Evolutionary conservation across 2,888 invertebrate genomes (phyloP), one percentile per base, ranked within the genome.

Genomic region (Craniophora ligustri): DNA sequence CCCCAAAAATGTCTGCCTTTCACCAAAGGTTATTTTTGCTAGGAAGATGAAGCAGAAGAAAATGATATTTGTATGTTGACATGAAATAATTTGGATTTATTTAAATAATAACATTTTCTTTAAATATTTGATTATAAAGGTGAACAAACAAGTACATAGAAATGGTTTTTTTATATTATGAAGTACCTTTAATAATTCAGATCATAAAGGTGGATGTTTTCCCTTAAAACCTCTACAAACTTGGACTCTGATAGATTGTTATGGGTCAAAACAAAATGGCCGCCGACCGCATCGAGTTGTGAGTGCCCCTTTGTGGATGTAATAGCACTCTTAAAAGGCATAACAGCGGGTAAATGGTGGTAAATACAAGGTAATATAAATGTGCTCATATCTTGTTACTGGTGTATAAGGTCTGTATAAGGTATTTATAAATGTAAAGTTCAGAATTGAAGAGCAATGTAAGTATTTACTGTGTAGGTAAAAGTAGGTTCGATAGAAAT

Each of bases 311-410:
- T 28, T 28, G 46, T 57, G 61, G 30, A 50, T 55, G 66, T 72
- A 68, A 60, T 51, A 55, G 56, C 57, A 50, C 46, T 68, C 54
- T 72, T 70, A 64, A 75, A 78, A 73, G 55, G 57, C 57, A 67
- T 69, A 66, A 72, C 56, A 56, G 54, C 18, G 45, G 56, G 46
- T 63, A 66, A 67, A 56, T 42, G 60, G 48, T 54, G 53, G 61
- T 67, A 67, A 72, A 67, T 68, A 58, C 16, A 47, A 40, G 39
- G 45, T 47, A 40, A 57, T 61, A 59, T 58, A 40, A 49, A 42
- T 58, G 31, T 32, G 44, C 48, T 53, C 32, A 54, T 41, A 47
- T 55, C 47, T 35, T 39, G 49, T 57, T 53, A 31, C 45, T 30
- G 30, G n/a, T 7, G 28, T 39, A 56, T 45, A 38, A 32, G 5